A percentile compares a stretch with the other conserved stretches of the same genome.
Evolutionary conservation across 2,113 vertebrate species (phyloP).

Genomic region (Malurus alboscapulatus): DNA sequence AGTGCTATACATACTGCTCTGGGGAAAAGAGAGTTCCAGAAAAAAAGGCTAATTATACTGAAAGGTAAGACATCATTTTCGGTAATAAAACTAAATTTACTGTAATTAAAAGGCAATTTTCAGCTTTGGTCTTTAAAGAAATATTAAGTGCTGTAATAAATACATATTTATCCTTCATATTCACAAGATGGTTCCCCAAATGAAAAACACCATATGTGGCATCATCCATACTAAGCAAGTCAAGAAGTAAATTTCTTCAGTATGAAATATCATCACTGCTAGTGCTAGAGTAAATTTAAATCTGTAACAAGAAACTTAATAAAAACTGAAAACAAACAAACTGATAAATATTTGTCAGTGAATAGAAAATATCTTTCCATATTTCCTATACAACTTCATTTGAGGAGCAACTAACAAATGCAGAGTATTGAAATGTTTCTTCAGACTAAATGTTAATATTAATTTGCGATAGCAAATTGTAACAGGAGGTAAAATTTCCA

Average conservation of each 20-base stretch:
- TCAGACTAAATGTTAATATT: neutral
- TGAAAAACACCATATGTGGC: neutral
- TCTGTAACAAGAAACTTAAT: neutral
- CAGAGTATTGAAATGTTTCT: neutral
- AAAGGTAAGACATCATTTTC: neutral
- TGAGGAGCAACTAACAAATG: neutral
- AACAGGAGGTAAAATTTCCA: neutral
- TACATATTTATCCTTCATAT: neutral
- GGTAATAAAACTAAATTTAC: neutral
- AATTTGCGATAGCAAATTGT: neutral
- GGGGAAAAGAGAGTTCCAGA: neutral
- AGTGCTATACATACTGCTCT: neutral
- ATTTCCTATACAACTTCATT: neutral
- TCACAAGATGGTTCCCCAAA: neutral
- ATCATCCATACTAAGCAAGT: neutral
- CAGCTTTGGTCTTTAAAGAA: neutral
- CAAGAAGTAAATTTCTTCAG: neutral
- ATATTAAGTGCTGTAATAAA: neutral
- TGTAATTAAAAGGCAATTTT: conserved; percentile 25
- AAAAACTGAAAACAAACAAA: neutral
- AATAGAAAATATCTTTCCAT: neutral
- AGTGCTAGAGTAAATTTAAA: neutral
- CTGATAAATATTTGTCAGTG: neutral
- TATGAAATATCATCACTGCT: neutral
- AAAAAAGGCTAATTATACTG: neutral